Conservation (phyloP, 1,140 invertebrate genomes). For the Hermetia illucens region DNA sequence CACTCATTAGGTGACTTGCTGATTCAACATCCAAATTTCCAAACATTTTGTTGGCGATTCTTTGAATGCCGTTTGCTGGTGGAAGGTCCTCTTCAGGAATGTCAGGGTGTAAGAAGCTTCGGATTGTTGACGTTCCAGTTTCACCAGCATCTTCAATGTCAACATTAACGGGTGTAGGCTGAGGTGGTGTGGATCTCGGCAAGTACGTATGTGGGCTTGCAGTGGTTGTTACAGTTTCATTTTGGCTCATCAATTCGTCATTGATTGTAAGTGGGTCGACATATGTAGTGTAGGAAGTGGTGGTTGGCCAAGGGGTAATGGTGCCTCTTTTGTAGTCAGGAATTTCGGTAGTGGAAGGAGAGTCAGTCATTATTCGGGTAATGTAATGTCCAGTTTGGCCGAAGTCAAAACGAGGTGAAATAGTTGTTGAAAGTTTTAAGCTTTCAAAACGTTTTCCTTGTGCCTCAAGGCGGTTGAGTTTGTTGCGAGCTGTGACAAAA, state of each 20-base stretch:
- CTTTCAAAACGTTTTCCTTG: no score
- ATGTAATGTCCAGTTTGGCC: conserved; percentile 4
- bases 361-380: not conserved
- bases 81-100: conserved; percentile 21
- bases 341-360: conserved; percentile 30
- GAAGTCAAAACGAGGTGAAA: no score
- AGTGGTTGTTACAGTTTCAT: conserved; percentile 10
- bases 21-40: conserved; percentile 58
- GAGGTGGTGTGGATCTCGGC: conserved; percentile 8
- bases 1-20: conserved; percentile 54
- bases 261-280: conserved; percentile 57
- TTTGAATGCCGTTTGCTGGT: conserved; percentile 36
- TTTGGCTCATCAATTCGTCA: conserved; percentile 38
- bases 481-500: conserved; percentile 23
- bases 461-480: no score
- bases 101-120: conserved; percentile 10
- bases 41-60: conserved; percentile 56
- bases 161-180: no score
- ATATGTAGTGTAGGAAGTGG: conserved; percentile 38
- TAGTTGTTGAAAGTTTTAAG: no score
- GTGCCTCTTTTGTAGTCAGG: conserved; percentile 7
- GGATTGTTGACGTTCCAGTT: not conserved
- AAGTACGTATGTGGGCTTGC: conserved; percentile 15
- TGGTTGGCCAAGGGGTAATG: conserved; percentile 20
- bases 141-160: not conserved